Base-by-base conservation (phyloP, 2,888 invertebrate genomes). In the Phortica okadai region DNA sequence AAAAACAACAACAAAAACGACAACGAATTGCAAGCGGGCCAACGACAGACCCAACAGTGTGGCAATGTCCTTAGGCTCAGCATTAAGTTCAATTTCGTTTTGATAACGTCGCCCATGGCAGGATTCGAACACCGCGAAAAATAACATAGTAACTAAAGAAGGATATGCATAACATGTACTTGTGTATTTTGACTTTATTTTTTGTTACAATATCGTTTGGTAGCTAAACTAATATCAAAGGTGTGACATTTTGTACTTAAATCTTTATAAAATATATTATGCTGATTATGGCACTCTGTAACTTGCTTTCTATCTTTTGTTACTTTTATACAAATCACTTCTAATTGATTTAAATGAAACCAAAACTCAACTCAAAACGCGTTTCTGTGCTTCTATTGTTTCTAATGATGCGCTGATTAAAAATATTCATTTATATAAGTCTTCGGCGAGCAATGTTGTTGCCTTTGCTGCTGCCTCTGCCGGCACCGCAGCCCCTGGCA, bases 381-480 rank as follows among this genome's bases (percentile, higher is more conserved):
- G 69, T 54, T 21, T 33, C 54, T 72, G 33, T 8, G 70, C 56
- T 72, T 16, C 54, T 54, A 54, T 72, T 54, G 33, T 33, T 56
- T 72, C 44, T 56, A 72, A 72, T 72, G 70, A 72, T 25, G 54
- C 33, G 54, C 56, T 90, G 89, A 89, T 90, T 90, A 90, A 89
- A 89, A 84, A 83, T 86, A 83, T 86, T 84, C 88, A 89, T 90
- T 90, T 90, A 83, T 89, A 87, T 86, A 84, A 85, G 89, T 89
- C 89, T 83, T 82, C 83, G 87, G 56, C 33, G 33, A 33, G 1
- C 33, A 33, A 33, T 33, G 33, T 33, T 33, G 33, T 33, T 33
- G 33, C 4, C 33, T 2, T 33, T 33, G 33, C 33, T 33, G 33
- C 33, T 33, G 33, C 33, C 33, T 33, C 33, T 33, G 33, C 33